A percentile compares a stretch with the other conserved stretches of the same genome.
Evolutionary conservation across 2,797 vertebrate species (phyloP).

Genomic region (Chrosomus eos): DNA sequence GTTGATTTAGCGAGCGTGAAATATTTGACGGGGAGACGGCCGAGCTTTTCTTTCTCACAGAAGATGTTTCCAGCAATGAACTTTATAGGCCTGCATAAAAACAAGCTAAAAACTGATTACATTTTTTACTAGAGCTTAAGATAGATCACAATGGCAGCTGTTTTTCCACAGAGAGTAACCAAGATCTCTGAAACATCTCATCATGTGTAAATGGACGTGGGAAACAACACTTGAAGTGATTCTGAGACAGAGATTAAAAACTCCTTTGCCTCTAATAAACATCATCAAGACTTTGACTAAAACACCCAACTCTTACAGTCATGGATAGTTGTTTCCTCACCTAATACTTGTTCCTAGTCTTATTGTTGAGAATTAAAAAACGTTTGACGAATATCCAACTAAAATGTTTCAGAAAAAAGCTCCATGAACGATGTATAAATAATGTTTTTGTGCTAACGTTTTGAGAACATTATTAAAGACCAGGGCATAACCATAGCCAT

Average conservation of each 20-base stretch:
- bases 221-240: not conserved
- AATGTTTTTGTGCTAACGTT: too few relatives aligned
- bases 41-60: constrained; percentile 54
- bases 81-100: constrained; percentile 63
- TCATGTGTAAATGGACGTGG: not conserved
- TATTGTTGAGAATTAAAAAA: not conserved
- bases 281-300: not conserved
- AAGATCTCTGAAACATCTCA: constrained; percentile 43
- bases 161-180: constrained; percentile 36
- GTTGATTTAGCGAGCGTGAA: constrained; percentile 52
- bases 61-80: constrained; percentile 54
- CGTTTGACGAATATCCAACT: too few relatives aligned
- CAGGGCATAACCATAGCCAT: too few relatives aligned
- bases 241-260: not conserved
- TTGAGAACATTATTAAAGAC: not conserved
- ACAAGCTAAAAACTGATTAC: constrained; percentile 64
- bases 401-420: too few relatives aligned
- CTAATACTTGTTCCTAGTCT: not conserved
- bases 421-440: too few relatives aligned
- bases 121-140: constrained; percentile 58
- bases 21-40: constrained; percentile 47
- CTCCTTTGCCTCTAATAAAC: too few relatives aligned
- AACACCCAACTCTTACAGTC: not conserved
- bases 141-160: constrained; percentile 32
- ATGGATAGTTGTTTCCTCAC: not conserved